Base-by-base conservation (phyloP, 2,888 invertebrate genomes). In the Microctonus hyperodae region DNA sequence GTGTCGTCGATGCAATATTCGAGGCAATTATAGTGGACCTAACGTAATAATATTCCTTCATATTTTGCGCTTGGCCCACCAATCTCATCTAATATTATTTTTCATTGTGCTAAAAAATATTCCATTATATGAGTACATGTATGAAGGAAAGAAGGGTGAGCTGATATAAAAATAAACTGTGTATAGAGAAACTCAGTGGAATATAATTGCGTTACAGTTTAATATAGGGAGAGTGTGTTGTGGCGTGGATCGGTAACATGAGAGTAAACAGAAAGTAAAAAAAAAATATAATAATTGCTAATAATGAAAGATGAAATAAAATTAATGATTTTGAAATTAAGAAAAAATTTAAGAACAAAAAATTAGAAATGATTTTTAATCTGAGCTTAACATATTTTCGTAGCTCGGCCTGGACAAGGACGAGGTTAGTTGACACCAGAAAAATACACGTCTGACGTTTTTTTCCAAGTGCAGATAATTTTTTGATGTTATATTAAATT, bases 401-500 rank as follows among this genome's bases (percentile, higher is more conserved):
- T 91, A 93, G 92, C 92, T 92, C 92, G 92, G 92, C 92, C 92
- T 93, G 92, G 92, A 93, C 90, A 92, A 92, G 90, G 93, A 93
- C 89, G 93, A 93, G 93, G 93, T 93, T 84, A 85, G 85, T 85
- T 78, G 75, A 79, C 73, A 75, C 75, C 77, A 64, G 50, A 72
- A 78, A 71, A 70, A 76, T 70, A 77, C 73, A 76, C 77, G 76
- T 77, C 76, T 79, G 77, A 78, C 76, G 77, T 75, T 79, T 76
- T 77, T 74, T 73, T 74, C 72, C 72, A 72, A 75, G 56, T 28
- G 51, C 44, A 35, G 69, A 35, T 67, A 66, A 59, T 63, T 37
- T 48, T 67, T 67, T 37, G 35, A 61, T 56, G 33, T 64, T 65
- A 58, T 25, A 53, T 53, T 4, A 53, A 53, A 53, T 25, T 44